These are phyloP conservation scores for Eremobia ochroleuca DNA, from an alignment of 2,888 invertebrate species.

Conservation along the genomic window DNA sequence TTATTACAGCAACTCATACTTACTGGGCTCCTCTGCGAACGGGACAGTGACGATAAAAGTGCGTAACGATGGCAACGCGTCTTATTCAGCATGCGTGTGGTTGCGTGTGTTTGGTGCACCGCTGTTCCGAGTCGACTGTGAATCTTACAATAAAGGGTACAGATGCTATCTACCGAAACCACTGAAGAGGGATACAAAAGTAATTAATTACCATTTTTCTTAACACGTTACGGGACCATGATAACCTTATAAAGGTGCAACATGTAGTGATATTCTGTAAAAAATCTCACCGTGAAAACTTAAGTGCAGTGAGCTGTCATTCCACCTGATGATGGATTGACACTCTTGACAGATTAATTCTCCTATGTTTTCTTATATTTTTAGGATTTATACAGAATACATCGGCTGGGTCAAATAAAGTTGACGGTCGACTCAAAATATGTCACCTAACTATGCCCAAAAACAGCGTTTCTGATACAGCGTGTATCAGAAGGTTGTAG, in stretches of 20 bases:
- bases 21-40: conserved; percentile 69
- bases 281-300: neutral
- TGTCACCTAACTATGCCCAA: neutral
- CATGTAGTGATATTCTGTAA: neutral
- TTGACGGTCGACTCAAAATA: neutral
- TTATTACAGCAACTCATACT: conserved; percentile 56
- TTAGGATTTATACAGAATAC: too few relatives aligned
- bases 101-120: conserved; percentile 71
- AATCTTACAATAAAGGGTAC: conserved; percentile 54
- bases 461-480: neutral
- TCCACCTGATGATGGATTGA: too few relatives aligned
- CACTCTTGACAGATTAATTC: too few relatives aligned
- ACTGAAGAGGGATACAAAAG: conserved; percentile 66
- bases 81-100: conserved; percentile 72
- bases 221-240: neutral
- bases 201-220: conserved; percentile 43
- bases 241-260: neutral
- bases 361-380: too few relatives aligned
- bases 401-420: too few relatives aligned
- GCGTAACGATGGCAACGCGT: conserved; percentile 73
- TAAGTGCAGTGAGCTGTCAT: too few relatives aligned
- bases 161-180: conserved; percentile 67
- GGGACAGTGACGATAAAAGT: conserved; percentile 70
- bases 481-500: neutral
- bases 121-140: conserved; percentile 44